Evolutionary conservation across 1,140 invertebrate genomes (phyloP).

Genomic region (Drosophila parvula): DNA sequence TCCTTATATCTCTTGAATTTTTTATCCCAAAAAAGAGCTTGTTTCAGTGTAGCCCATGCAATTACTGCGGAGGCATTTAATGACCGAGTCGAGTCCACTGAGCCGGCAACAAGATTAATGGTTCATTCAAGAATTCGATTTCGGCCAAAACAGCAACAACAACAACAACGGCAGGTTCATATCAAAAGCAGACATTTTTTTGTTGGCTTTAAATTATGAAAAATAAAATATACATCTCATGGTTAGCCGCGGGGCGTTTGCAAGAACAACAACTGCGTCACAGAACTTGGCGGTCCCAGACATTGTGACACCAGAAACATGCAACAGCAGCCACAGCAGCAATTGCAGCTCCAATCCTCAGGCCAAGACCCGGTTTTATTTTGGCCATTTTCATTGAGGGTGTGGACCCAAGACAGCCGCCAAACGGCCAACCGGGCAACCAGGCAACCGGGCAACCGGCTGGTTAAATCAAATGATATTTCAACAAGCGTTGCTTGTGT

Average conservation of each 20-base stretch:
- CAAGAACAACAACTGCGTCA: conserved; percentile 55
- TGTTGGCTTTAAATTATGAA: conserved; percentile 53
- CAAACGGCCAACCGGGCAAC: neutral
- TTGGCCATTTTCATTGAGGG: conserved; percentile 56
- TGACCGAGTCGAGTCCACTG: conserved; percentile 57
- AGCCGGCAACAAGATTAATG: conserved; percentile 81
- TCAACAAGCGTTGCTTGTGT: conserved; percentile 59
- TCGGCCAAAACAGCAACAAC: conserved; percentile 46
- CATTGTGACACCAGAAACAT: conserved; percentile 73
- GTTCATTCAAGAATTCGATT: conserved; percentile 82
- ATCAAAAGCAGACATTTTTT: conserved; percentile 39
- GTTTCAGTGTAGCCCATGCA: conserved; percentile 51
- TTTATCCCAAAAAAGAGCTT: no score
- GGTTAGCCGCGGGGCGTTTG: conserved; percentile 56
- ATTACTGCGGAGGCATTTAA: conserved; percentile 76
- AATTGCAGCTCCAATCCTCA: conserved; percentile 8
- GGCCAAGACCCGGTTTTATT: conserved; percentile 40
- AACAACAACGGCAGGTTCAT: conserved; percentile 66
- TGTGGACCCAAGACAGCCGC: conserved; percentile 44
- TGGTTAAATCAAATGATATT: conserved; percentile 64
- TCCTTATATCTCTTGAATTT: neutral
- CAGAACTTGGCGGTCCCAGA: conserved; percentile 63
- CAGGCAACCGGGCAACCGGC: conserved; percentile 19
- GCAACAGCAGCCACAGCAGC: conserved; percentile 30
- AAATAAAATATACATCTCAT: conserved; percentile 58